phyloP scores from a whole-genome alignment of 2,797 vertebrate species.

The Silurus aristotelis region DNA sequence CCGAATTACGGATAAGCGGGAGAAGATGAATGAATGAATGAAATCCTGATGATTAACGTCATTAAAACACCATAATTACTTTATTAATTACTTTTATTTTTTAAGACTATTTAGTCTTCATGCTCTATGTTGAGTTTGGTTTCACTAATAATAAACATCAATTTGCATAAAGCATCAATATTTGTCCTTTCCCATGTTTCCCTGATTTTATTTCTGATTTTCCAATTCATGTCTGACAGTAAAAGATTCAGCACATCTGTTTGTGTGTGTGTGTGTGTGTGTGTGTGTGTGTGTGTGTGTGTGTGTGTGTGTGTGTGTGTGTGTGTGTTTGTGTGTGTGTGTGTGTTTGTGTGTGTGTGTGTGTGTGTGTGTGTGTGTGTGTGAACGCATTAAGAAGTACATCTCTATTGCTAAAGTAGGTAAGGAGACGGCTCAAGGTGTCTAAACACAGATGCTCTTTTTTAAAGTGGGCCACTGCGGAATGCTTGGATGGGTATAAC shows the following conservation, averaged over 20 bases:
- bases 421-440: slow-evolving; percentile 29
- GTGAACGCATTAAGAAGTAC: neutral
- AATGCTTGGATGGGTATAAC: slow-evolving; percentile 36
- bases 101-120: no score
- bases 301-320: neutral
- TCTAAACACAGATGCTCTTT: slow-evolving; percentile 23
- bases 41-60: no score
- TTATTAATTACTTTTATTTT: no score
- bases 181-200: neutral
- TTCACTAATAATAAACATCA: no score
- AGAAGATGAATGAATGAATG: no score
- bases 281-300: neutral
- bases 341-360: neutral
- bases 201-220: neutral
- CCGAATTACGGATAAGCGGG: no score
- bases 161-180: no score
- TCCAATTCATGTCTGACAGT: neutral
- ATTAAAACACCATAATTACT: no score
- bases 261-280: neutral
- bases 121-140: no score
- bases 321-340: neutral
- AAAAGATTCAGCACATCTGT: neutral
- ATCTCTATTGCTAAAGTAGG: slow-evolving; percentile 27
- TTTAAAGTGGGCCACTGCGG: slow-evolving; percentile 58
- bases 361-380: neutral